These are phyloP conservation scores for Pilophorus perplexus DNA, from an alignment of 2,888 invertebrate species.

Conservation along the genomic window DNA sequence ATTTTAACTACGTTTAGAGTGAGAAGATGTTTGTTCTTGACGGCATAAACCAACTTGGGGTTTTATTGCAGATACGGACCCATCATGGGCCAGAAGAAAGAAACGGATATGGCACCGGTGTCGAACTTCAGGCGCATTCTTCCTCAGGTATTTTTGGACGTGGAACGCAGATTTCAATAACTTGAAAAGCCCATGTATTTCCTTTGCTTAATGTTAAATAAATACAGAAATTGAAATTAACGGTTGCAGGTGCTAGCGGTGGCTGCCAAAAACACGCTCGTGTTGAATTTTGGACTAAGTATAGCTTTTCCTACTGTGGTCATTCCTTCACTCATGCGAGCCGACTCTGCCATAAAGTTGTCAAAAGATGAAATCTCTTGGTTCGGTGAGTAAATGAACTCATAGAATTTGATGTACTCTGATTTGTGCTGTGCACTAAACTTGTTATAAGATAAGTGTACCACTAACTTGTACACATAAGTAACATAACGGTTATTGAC, in stretches of 20 bases:
- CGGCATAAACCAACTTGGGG: too few relatives aligned
- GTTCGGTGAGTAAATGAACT: constrained; percentile 73
- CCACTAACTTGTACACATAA: too few relatives aligned
- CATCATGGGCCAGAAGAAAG: background rate
- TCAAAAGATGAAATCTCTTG: constrained; percentile 67
- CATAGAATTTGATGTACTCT: too few relatives aligned
- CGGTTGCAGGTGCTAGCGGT: constrained; percentile 43
- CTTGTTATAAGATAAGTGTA: too few relatives aligned
- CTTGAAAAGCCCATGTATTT: background rate
- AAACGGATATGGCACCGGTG: background rate
- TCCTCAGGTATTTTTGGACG: background rate
- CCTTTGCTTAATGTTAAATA: too few relatives aligned
- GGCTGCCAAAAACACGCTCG: constrained; percentile 41
- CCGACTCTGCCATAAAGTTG: constrained; percentile 54
- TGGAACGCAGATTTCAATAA: background rate
- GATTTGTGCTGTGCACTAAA: too few relatives aligned
- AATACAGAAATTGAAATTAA: too few relatives aligned
- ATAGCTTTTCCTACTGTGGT: constrained; percentile 42
- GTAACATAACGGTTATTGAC: too few relatives aligned
- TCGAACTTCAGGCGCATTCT: background rate
- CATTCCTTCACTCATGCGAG: constrained; percentile 31
- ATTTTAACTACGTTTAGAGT: too few relatives aligned
- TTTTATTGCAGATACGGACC: too few relatives aligned
- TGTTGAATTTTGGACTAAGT: constrained; percentile 42
- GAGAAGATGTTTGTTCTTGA: too few relatives aligned